Evolutionary conservation across 2,888 invertebrate species (phyloP), one percentile per base, ranked within the genome.

Genomic region (Boloria euphrosyne): DNA sequence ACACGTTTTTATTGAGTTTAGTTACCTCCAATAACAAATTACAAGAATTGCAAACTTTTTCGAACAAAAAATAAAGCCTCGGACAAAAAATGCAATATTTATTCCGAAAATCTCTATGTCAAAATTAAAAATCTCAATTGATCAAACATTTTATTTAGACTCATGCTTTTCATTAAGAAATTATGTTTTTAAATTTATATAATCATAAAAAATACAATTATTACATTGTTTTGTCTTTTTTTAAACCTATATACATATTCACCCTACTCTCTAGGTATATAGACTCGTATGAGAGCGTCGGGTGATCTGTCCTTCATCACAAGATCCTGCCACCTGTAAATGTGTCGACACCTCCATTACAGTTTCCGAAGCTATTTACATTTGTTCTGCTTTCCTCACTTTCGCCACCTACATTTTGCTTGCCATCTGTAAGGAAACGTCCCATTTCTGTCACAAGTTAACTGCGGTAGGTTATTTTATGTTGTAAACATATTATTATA

Each of bases 361-460:
- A 74, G 84, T 80, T 86, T 90, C 91, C 90, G 85, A 87, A 80
- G 79, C 81, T 81, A 82, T 83, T 82, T 83, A 81, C 80, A 85
- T 86, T 85, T 86, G 85, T 81, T 80, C 78, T 76, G 78, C 78
- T 78, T 82, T 80, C 81, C 83, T 80, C 66, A 63, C 66, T 69
- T 66, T 69, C 69, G 69, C 69, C 69, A 66, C 76, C 70, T 80
- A 72, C 73, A 69, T 75, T 76, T 72, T 75, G 73, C 74, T 75
- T 73, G 66, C 68, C 73, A 70, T 78, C 74, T 81, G 83, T 44
- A 74, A 80, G 83, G 84, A 85, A 86, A 79, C 75, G 73, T 75
- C 66, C 72, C 62, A 68, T 74, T 72, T 73, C 77, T 66, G 62
- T 72, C 66, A 71, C 70, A 71, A 75, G 76, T 76, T 76, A 46